phyloP scores from a whole-genome alignment of 1,140 invertebrate species.

The Bombyx mandarina region DNA sequence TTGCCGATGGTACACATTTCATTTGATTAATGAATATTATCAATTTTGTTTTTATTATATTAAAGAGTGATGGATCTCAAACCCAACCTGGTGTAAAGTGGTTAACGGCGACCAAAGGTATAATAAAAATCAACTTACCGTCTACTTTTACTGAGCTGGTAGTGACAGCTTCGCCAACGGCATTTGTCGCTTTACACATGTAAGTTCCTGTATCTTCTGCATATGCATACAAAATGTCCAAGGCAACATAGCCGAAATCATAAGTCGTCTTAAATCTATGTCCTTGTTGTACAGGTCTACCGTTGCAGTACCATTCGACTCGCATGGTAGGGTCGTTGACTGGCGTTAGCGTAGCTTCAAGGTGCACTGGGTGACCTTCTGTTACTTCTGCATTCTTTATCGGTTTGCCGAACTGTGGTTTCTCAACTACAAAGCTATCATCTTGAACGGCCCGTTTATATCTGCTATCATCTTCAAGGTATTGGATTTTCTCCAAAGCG shows the following conservation, averaged over 20 bases:
- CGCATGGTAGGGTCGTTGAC: slow-evolving; percentile 96
- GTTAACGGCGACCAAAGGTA: too few relatives aligned
- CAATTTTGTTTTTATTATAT: too few relatives aligned
- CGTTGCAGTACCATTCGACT: slow-evolving; percentile 96
- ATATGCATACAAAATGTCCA: slow-evolving; percentile 97
- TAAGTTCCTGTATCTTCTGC: slow-evolving; percentile 96
- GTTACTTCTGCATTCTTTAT: slow-evolving; percentile 86
- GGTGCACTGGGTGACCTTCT: slow-evolving; percentile 92
- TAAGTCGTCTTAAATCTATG: slow-evolving; percentile 94
- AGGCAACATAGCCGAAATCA: slow-evolving; percentile 95
- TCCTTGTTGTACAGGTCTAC: slow-evolving; percentile 88
- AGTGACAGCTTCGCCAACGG: slow-evolving; percentile 92
- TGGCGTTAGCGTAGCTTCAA: slow-evolving; percentile 95
- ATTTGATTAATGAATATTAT: slow-evolving; percentile 2
- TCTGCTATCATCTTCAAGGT: slow-evolving; percentile 89
- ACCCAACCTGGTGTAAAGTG: too few relatives aligned
- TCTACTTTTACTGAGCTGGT: slow-evolving; percentile 88
- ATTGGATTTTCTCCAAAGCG: slow-evolving; percentile 91
- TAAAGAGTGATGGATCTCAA: too few relatives aligned
- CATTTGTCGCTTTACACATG: slow-evolving; percentile 94
- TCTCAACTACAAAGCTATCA: slow-evolving; percentile 83
- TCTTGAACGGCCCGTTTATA: slow-evolving; percentile 80
- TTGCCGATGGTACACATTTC: not conserved
- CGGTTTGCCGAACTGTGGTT: slow-evolving; percentile 90
- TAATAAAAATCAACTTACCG: slow-evolving; percentile 69